A percentile compares a stretch with the other conserved stretches of the same genome.
These are phyloP conservation scores for Pocillopora damicornis DNA, from an alignment of 64 coral and sea anemone species.

Conservation along the genomic window DNA sequence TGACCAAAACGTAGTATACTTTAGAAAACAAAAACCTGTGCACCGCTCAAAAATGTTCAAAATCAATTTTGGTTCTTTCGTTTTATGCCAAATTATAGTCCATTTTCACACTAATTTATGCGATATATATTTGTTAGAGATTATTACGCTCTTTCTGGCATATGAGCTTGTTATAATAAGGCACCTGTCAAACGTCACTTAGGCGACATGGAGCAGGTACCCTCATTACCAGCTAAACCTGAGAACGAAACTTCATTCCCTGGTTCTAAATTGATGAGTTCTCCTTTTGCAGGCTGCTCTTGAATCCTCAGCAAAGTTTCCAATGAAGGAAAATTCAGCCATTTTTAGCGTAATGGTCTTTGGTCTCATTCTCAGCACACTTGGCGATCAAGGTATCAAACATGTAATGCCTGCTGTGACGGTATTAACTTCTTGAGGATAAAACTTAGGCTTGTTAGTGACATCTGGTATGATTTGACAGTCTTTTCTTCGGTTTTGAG, in stretches of 20 bases:
- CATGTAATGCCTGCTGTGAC: not conserved
- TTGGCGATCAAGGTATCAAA: conserved; percentile 10
- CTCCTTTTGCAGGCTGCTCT: not conserved
- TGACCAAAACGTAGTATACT: too few species aligned
- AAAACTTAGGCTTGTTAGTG: too few species aligned
- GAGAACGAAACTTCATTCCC: not conserved
- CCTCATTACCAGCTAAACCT: not conserved
- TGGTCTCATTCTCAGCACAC: not conserved
- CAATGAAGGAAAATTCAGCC: not conserved
- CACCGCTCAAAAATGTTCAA: too few species aligned
- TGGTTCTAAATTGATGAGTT: not conserved
- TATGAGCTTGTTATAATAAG: not conserved
- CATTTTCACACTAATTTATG: too few species aligned
- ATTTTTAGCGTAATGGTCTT: not conserved
- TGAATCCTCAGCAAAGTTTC: not conserved
- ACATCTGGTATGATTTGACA: too few species aligned
- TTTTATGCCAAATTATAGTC: too few species aligned
- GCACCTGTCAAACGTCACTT: conserved; percentile 23
- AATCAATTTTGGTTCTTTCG: too few species aligned
- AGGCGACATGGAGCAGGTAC: not conserved
- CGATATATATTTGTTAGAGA: too few species aligned
- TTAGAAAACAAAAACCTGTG: too few species aligned
- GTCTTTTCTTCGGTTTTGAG: too few species aligned
- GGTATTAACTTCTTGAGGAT: not conserved
- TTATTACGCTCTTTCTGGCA: not conserved